A percentile compares a stretch with the other conserved stretches of the same genome.
phyloP scores from a whole-genome alignment of 92 coral and sea anemone genomes.

The Blastomussa wellsi region DNA sequence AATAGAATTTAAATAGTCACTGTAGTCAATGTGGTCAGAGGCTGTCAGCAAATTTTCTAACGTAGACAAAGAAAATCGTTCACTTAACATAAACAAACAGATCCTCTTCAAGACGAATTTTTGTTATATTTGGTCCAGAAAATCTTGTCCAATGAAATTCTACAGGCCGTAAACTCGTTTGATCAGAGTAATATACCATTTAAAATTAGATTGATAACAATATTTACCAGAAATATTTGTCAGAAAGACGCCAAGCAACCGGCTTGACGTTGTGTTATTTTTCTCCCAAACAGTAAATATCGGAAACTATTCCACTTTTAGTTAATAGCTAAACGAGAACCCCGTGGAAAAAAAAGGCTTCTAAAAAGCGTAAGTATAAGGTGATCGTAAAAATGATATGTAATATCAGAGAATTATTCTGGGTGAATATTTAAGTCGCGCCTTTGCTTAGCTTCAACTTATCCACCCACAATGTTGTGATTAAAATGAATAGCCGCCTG shows the following conservation, averaged over 20 bases:
- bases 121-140: neutral
- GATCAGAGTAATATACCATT: neutral
- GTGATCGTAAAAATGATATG: neutral
- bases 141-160: neutral
- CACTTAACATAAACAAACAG: slow-evolving; percentile 1
- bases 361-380: neutral
- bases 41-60: no score
- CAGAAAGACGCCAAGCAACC: slow-evolving; percentile 3
- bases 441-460: neutral
- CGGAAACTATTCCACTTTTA: slow-evolving; percentile 4
- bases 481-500: neutral
- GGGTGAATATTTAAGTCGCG: neutral
- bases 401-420: neutral
- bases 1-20: neutral
- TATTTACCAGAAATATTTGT: neutral
- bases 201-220: neutral
- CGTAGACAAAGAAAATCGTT: neutral
- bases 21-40: no score
- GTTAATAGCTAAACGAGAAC: neutral
- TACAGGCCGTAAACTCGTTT: neutral
- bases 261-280: neutral
- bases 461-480: neutral
- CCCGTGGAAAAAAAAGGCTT: neutral
- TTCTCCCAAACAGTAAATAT: slow-evolving; percentile 11
- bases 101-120: neutral